Evolutionary conservation across 2,888 invertebrate genomes (phyloP).

Genomic region (Pycnomerus fuliginosus): DNA sequence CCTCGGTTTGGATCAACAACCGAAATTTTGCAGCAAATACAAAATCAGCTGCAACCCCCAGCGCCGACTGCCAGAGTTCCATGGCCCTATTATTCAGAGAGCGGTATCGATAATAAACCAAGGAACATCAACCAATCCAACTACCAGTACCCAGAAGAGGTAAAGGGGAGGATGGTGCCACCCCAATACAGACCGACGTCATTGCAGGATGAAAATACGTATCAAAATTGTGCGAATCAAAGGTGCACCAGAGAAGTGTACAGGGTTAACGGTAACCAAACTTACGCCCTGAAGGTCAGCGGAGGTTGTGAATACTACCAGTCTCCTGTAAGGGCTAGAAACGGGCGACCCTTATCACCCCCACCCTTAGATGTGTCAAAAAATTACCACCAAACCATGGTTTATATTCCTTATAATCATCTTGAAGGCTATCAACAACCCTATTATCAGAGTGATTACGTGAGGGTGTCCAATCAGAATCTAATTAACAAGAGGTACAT

Average conservation of each 20-base stretch:
- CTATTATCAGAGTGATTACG: slow-evolving; percentile 42
- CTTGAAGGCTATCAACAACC: slow-evolving; percentile 46
- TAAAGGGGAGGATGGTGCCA: slow-evolving; percentile 32
- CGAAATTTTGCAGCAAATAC: slow-evolving; percentile 80
- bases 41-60: slow-evolving; percentile 64
- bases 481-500: slow-evolving; percentile 50
- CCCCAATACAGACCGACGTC: slow-evolving; percentile 47
- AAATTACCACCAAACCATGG: slow-evolving; percentile 68
- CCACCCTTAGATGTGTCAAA: slow-evolving; percentile 62
- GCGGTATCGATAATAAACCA: slow-evolving; percentile 49
- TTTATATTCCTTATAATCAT: slow-evolving; percentile 66
- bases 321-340: slow-evolving; percentile 44
- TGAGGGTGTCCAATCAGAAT: slow-evolving; percentile 47
- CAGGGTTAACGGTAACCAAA: slow-evolving; percentile 42
- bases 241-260: slow-evolving; percentile 30
- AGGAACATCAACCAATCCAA: slow-evolving; percentile 42
- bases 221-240: slow-evolving; percentile 58
- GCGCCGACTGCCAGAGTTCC: slow-evolving; percentile 55
- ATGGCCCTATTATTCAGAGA: slow-evolving; percentile 69
- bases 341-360: slow-evolving; percentile 66
- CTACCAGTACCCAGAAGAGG: slow-evolving; percentile 39
- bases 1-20: slow-evolving; percentile 80
- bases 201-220: slow-evolving; percentile 50
- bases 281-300: slow-evolving; percentile 44
- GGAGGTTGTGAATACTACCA: slow-evolving; percentile 46